phyloP scores from a whole-genome alignment of 2,113 vertebrate genomes.

The Ciconia stormi region DNA sequence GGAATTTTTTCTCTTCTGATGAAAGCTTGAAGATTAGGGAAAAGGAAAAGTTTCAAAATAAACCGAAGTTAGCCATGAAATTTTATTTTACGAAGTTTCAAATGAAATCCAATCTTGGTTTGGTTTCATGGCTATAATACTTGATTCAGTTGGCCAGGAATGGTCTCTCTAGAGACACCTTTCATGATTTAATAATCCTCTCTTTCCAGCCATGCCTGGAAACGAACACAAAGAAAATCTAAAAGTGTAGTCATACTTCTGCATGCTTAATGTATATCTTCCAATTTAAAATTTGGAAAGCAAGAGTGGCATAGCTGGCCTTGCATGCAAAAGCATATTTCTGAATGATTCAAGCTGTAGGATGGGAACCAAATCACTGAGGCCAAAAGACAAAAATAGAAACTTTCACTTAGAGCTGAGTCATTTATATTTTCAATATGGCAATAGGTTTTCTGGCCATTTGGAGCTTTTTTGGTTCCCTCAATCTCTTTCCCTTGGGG shows the following conservation, averaged over 20 bases:
- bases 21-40: not conserved
- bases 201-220: not conserved
- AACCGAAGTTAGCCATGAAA: not conserved
- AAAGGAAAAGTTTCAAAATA: not conserved
- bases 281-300: not conserved
- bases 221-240: not conserved
- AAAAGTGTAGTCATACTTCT: not conserved
- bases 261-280: not conserved
- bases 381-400: constrained; percentile 31
- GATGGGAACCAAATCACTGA: constrained; percentile 12
- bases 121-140: not conserved
- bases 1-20: not conserved
- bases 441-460: not conserved
- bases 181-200: not conserved
- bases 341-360: constrained; percentile 43
- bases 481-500: not conserved
- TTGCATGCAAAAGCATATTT: not conserved
- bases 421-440: constrained; percentile 15
- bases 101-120: not conserved
- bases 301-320: constrained; percentile 9
- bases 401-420: constrained; percentile 42
- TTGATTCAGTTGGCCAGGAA: not conserved
- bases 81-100: not conserved
- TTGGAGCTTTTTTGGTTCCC: not conserved
- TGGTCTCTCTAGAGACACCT: not conserved